phyloP scores from a whole-genome alignment of 2,888 invertebrate species.

The Hermodice carunculata region DNA sequence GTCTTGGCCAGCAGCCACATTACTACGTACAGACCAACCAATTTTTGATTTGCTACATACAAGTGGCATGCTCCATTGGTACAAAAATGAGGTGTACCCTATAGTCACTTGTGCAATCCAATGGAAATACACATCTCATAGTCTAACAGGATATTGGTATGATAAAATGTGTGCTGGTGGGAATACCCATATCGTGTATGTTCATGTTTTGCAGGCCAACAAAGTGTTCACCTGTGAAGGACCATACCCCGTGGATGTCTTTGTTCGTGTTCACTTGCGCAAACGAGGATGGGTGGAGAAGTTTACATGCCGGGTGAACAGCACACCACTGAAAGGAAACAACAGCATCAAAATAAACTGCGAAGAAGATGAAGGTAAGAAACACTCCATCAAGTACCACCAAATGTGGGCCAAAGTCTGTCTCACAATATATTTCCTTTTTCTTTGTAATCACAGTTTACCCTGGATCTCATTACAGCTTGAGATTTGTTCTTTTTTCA shows the following conservation, averaged over 20 bases:
- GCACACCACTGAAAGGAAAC: background rate
- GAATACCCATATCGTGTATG: background rate
- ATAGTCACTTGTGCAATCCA: no score
- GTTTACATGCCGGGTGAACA: conserved; percentile 32
- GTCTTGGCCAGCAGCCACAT: no score
- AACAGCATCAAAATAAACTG: conserved; percentile 33
- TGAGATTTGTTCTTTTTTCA: no score
- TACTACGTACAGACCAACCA: no score
- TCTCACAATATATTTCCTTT: background rate
- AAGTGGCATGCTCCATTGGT: no score
- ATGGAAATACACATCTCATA: no score
- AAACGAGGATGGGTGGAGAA: conserved; percentile 48
- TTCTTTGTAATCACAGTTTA: background rate
- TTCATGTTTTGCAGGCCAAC: conserved; percentile 14
- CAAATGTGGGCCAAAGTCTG: background rate
- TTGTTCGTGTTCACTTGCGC: conserved; percentile 35
- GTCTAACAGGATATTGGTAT: background rate
- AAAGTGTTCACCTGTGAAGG: conserved; percentile 44
- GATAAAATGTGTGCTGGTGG: background rate
- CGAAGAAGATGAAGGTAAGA: conserved; percentile 39
- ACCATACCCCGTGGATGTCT: conserved; percentile 44
- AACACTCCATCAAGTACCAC: background rate
- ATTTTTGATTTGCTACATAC: no score
- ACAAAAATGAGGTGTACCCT: no score
- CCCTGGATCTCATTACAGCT: background rate